These are phyloP conservation scores for Dinoponera quadriceps DNA, from an alignment of 1,140 invertebrate genomes.

Conservation along the genomic window DNA sequence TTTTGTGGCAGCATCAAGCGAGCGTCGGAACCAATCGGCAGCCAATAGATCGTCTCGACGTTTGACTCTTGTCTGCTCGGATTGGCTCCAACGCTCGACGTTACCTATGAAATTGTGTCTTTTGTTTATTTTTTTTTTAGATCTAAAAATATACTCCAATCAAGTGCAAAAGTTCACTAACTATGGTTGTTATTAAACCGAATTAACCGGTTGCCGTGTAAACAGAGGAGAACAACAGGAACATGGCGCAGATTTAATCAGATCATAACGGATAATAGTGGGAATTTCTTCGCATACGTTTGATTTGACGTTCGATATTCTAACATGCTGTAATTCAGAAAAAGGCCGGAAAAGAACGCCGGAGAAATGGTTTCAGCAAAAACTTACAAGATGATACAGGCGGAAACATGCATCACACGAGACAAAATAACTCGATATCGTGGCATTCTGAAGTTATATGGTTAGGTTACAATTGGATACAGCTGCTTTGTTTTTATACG, in stretches of 20 bases:
- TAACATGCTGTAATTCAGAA: not conserved
- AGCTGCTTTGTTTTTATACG: not conserved
- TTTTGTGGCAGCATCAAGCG: too few relatives aligned
- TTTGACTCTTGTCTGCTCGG: too few relatives aligned
- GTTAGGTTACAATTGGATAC: slow-evolving; percentile 80
- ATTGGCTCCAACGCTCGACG: too few relatives aligned
- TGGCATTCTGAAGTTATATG: slow-evolving; percentile 87
- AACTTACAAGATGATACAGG: slow-evolving; percentile 73
- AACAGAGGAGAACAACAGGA: slow-evolving; percentile 46
- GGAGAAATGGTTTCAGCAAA: not conserved
- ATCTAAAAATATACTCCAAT: too few relatives aligned
- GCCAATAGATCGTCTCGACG: too few relatives aligned
- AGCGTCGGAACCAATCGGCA: too few relatives aligned
- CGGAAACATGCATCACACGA: slow-evolving; percentile 87
- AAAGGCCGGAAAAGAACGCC: not conserved
- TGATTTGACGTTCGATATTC: slow-evolving; percentile 26
- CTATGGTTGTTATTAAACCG: too few relatives aligned
- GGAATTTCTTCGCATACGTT: slow-evolving; percentile 13
- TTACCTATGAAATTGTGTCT: too few relatives aligned
- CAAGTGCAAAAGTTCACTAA: too few relatives aligned
- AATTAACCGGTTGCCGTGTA: too few relatives aligned
- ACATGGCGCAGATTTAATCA: slow-evolving; percentile 16
- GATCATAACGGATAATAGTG: not conserved
- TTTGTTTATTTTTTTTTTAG: too few relatives aligned
- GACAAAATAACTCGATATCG: slow-evolving; percentile 89